These are phyloP conservation scores for Shinisaurus crocodilurus DNA, from an alignment of 2,113 vertebrate species.

Conservation along the genomic window DNA sequence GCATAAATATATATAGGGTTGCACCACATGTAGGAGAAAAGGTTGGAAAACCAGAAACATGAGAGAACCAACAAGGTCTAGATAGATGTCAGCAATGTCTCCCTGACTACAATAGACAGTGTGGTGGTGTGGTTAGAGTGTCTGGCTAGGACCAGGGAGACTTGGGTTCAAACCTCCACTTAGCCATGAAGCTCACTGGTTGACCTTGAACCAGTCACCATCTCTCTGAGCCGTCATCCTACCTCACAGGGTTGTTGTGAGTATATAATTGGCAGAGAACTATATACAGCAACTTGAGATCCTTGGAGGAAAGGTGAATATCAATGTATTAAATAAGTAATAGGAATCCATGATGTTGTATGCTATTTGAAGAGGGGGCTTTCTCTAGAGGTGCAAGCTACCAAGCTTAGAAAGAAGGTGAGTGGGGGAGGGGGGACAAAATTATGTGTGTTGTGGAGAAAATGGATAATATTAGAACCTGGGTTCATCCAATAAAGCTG, in stretches of 20 bases:
- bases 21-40: conserved; percentile 27
- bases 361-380: not conserved
- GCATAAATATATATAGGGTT: not conserved
- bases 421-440: not conserved
- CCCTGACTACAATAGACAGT: conserved; percentile 36
- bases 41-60: conserved; percentile 44
- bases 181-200: not conserved
- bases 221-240: too few species aligned
- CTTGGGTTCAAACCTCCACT: not conserved
- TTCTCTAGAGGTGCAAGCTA: not conserved
- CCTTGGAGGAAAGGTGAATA: not conserved
- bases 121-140: not conserved
- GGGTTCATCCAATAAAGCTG: not conserved
- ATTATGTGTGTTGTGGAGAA: not conserved
- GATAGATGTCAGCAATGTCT: conserved; percentile 35
- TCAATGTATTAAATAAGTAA: not conserved
- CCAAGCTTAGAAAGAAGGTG: not conserved
- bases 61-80: conserved; percentile 24
- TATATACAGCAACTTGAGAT: not conserved
- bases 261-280: not conserved
- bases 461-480: not conserved
- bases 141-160: not conserved
- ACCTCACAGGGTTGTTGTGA: not conserved
- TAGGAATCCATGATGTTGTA: not conserved
- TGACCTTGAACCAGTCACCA: not conserved